Evolutionary conservation across 2,113 vertebrate species (phyloP).

Genomic region (Rhynchomys soricoides): DNA sequence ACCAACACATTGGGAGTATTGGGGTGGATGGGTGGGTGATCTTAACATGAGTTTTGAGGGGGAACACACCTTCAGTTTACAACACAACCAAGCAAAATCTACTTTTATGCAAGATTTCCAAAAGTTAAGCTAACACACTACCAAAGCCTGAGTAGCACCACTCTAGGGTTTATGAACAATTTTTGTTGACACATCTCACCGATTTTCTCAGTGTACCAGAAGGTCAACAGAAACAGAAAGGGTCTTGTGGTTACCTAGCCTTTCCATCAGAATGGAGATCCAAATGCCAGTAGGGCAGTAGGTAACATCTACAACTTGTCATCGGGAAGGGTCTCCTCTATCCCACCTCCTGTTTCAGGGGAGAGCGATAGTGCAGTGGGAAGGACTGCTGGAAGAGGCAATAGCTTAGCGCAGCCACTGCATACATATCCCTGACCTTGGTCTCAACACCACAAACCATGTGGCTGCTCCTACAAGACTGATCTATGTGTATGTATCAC

Average conservation of each 20-base stretch:
- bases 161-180: not conserved
- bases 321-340: not conserved
- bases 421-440: not conserved
- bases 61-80: not conserved
- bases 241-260: not conserved
- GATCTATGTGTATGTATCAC: not conserved
- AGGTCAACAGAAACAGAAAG: not conserved
- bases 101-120: not conserved
- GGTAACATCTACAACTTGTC: not conserved
- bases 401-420: not conserved
- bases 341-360: not conserved
- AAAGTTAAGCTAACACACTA: not conserved
- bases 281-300: not conserved
- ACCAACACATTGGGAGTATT: not conserved
- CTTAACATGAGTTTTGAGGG: not conserved
- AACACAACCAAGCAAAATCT: not conserved
- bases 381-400: not conserved
- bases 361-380: rapidly evolving
- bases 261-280: not conserved
- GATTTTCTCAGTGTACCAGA: not conserved
- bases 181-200: not conserved
- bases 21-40: not conserved
- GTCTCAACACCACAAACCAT: not conserved
- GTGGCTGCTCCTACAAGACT: not conserved
- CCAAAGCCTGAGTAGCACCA: not conserved